Evolutionary conservation across 2,797 vertebrate species (phyloP).

Genomic region (Dendrocincla tyrannina): DNA sequence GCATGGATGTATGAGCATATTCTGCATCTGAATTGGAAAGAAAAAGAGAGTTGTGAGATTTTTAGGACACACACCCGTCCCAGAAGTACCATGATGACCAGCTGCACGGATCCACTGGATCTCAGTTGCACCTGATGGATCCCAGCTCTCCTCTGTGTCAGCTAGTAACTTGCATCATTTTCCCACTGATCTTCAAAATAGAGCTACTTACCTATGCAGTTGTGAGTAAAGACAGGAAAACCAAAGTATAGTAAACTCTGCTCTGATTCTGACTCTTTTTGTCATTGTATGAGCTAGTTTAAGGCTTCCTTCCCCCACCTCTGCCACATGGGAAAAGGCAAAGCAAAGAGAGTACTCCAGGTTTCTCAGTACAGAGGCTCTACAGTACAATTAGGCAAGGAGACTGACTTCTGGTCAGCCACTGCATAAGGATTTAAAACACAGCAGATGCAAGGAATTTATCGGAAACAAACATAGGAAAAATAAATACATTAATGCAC

Average conservation of each 20-base stretch:
- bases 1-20: neutral
- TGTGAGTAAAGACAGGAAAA: neutral
- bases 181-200: neutral
- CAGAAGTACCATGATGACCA: accelerated
- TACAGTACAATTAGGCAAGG: neutral
- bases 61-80: neutral
- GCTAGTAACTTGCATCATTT: neutral
- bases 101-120: neutral
- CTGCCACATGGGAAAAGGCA: neutral
- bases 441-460: neutral
- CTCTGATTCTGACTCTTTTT: neutral
- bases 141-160: neutral
- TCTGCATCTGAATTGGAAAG: neutral
- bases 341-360: neutral
- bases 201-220: neutral
- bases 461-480: neutral
- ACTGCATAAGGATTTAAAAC: neutral
- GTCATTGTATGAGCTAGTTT: neutral
- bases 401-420: neutral
- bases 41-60: neutral
- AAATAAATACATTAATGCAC: neutral
- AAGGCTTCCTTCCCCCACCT: neutral
- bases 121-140: neutral
- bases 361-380: neutral
- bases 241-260: neutral